phyloP scores from a whole-genome alignment of 2,888 invertebrate genomes.

The Lithophane semibrunnea region DNA sequence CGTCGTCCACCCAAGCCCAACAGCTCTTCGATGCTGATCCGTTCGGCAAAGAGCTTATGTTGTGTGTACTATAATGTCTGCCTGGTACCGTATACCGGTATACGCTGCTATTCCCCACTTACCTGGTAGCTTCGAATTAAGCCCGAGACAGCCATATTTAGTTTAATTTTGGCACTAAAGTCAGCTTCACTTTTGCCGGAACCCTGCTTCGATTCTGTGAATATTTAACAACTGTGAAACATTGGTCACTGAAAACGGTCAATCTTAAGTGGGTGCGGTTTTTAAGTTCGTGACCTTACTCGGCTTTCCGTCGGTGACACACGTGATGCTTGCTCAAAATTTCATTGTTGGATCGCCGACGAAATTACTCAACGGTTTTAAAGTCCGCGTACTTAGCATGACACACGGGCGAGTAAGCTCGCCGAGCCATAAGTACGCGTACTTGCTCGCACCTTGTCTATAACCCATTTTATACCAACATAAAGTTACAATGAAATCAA shows the following conservation, averaged over 20 bases:
- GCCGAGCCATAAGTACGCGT: no score
- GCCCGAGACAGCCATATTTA: slow-evolving; percentile 92
- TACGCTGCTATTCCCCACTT: slow-evolving; percentile 1
- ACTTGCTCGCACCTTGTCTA: no score
- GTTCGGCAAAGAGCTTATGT: neutral
- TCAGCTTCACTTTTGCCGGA: slow-evolving; percentile 47
- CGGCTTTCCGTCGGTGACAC: no score
- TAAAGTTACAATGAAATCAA: neutral
- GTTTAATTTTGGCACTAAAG: slow-evolving; percentile 71
- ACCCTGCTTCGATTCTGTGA: slow-evolving; percentile 52
- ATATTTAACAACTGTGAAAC: neutral
- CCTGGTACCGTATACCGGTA: no score
- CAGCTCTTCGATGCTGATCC: neutral
- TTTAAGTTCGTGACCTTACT: no score
- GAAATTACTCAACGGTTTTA: no score
- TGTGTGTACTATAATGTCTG: neutral
- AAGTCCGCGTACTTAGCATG: no score
- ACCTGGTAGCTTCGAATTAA: slow-evolving; percentile 93
- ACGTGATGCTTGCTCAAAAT: no score
- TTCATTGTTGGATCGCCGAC: no score
- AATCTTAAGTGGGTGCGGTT: neutral
- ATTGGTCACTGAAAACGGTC: neutral
- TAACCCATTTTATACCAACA: no score
- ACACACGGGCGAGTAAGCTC: no score
- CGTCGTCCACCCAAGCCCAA: neutral